Evolutionary conservation across 2,113 vertebrate genomes (phyloP).

Genomic region (Callospermophilus lateralis): DNA sequence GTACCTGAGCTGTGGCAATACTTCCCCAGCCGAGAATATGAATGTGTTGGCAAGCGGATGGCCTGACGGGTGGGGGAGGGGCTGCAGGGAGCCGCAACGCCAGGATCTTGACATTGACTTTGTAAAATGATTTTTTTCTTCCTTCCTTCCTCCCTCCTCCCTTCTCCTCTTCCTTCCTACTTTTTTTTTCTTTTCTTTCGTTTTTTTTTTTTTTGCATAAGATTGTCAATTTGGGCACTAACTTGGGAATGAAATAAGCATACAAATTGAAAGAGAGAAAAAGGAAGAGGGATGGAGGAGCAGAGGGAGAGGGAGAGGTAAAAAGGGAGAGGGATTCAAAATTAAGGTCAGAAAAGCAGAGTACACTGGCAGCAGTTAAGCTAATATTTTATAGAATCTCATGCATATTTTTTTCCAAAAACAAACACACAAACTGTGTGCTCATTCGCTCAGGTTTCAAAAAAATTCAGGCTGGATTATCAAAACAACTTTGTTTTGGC

Average conservation of each 20-base stretch:
- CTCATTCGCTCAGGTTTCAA: neutral
- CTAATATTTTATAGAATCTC: neutral
- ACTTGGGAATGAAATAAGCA: neutral
- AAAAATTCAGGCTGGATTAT: neutral
- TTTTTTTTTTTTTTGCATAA: neutral
- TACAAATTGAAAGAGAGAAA: neutral
- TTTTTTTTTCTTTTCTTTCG: neutral
- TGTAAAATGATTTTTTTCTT: neutral
- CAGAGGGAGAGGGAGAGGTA: fast-evolving
- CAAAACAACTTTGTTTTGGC: neutral
- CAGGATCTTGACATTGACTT: neutral
- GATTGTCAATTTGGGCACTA: conserved; percentile 34
- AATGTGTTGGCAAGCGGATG: conserved; percentile 40
- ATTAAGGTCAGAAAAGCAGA: neutral
- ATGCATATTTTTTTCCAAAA: neutral
- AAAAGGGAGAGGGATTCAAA: neutral
- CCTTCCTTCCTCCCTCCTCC: no score
- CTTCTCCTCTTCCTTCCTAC: no score
- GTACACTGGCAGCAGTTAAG: fast-evolving
- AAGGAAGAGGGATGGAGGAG: neutral
- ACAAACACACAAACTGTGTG: fast-evolving
- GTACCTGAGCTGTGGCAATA: conserved; percentile 21
- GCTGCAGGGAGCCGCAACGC: no score
- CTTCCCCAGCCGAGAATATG: conserved; percentile 54
- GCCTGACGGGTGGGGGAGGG: neutral